Conservation (phyloP, 2,113 vertebrate genomes). For the human (Homo sapiens) region GRCh38 chrX:100057001-100057500, state of each 20-base stretch:
- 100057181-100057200: constrained; percentile 28
- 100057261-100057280: not conserved
- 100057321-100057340: not conserved
- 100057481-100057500: not conserved
- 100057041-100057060: constrained; percentile 16
- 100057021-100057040: not conserved
- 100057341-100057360: not conserved
- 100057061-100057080: not conserved
- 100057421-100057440: not conserved
- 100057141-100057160: not conserved
- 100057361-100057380: not conserved
- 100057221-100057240: not conserved
- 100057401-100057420: constrained; percentile 28
- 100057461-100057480: not conserved
- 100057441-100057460: not conserved
- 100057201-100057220: not conserved
- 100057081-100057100: not conserved
- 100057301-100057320: not conserved
- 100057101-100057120: not conserved
- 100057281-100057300: constrained; percentile 37
- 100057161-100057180: not conserved
- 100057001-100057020: not conserved
- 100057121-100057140: not conserved
- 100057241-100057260: not conserved
- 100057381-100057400: not conserved